These are phyloP conservation scores for Tetropium fuscum DNA, from an alignment of 2,888 invertebrate genomes.

Conservation along the genomic window DNA sequence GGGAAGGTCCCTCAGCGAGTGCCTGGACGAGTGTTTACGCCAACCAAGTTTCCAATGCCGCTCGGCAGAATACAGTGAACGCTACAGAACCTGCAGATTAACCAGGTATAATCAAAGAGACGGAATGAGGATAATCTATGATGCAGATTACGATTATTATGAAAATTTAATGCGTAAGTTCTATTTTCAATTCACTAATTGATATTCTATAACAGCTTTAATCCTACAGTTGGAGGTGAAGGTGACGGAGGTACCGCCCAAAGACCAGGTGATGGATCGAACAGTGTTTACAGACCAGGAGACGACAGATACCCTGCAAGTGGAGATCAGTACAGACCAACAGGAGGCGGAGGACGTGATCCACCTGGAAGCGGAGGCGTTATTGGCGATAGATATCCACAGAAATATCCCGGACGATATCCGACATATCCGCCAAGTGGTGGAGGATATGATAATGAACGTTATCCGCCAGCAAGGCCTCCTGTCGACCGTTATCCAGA, in stretches of 20 bases:
- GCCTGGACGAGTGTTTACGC: constrained; percentile 88
- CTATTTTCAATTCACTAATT: background rate
- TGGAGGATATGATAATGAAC: constrained; percentile 42
- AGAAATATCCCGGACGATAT: constrained; percentile 41
- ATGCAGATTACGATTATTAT: constrained; percentile 93
- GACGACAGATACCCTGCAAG: constrained; percentile 44
- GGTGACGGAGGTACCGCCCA: constrained; percentile 53
- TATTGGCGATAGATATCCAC: constrained; percentile 36
- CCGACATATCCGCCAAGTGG: constrained; percentile 45
- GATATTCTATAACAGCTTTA: background rate
- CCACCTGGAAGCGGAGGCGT: no score
- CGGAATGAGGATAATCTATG: constrained; percentile 89
- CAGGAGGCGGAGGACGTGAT: constrained; percentile 39
- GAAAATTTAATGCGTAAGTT: constrained; percentile 93
- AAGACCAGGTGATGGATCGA: constrained; percentile 40
- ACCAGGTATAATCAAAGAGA: constrained; percentile 90
- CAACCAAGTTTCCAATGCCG: constrained; percentile 92
- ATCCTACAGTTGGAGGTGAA: constrained; percentile 52
- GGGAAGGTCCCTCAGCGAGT: constrained; percentile 88
- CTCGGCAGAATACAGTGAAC: constrained; percentile 89
- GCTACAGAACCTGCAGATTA: constrained; percentile 85
- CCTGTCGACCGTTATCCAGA: constrained; percentile 46
- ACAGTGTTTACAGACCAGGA: constrained; percentile 42
- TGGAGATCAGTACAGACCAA: constrained; percentile 25
- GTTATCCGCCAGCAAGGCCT: constrained; percentile 46